Conservation (phyloP, 1,140 invertebrate species). For the Conopomorpha cramerella region DNA sequence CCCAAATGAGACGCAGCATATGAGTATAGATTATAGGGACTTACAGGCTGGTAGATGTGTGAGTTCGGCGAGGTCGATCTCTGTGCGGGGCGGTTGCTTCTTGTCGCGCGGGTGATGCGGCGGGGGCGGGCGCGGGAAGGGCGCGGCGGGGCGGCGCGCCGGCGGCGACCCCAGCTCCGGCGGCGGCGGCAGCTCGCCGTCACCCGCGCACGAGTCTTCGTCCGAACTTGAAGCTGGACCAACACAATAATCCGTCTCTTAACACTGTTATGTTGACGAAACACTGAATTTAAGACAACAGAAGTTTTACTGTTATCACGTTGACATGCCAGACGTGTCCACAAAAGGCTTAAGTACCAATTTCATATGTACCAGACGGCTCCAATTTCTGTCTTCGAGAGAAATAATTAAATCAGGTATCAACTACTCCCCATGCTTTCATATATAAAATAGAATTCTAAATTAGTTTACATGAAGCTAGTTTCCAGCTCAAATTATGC, state of each 20-base stretch:
- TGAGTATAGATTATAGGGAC: slow-evolving; percentile 8
- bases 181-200: slow-evolving; percentile 36
- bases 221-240: slow-evolving; percentile 37
- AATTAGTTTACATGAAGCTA: too few relatives aligned
- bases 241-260: slow-evolving; percentile 2
- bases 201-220: slow-evolving; percentile 44
- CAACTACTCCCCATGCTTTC: too few relatives aligned
- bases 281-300: slow-evolving; percentile 1
- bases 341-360: background rate
- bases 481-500: too few relatives aligned
- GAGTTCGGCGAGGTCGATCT: slow-evolving; percentile 36
- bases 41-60: slow-evolving; percentile 36
- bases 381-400: too few relatives aligned
- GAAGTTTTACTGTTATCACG: too few relatives aligned
- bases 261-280: background rate
- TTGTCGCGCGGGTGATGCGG: slow-evolving; percentile 28
- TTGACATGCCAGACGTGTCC: too few relatives aligned
- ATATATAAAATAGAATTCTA: too few relatives aligned
- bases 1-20: too few relatives aligned
- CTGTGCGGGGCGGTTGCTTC: slow-evolving; percentile 22
- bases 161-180: slow-evolving; percentile 40
- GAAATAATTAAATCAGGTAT: too few relatives aligned
- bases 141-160: slow-evolving; percentile 31
- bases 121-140: slow-evolving; percentile 32
- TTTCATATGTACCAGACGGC: too few relatives aligned